phyloP scores from a whole-genome alignment of 2,113 vertebrate species.

The Cercocebus atys region DNA sequence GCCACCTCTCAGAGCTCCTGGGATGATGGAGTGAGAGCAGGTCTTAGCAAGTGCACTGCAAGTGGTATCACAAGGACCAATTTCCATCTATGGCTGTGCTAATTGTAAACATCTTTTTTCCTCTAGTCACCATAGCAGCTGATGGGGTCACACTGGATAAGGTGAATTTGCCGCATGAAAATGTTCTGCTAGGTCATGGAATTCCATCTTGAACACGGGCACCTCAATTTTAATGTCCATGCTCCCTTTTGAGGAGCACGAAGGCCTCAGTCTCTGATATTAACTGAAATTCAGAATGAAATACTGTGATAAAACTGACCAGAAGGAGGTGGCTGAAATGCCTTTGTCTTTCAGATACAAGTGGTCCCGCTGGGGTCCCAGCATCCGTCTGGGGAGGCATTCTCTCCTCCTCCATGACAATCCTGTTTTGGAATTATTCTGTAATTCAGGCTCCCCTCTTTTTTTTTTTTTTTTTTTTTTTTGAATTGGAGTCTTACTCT shows the following conservation, averaged over 20 bases:
- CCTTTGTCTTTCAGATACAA: not conserved
- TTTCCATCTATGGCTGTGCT: not conserved
- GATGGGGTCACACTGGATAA: rapidly evolving
- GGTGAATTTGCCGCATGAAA: rapidly evolving
- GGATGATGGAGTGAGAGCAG: rapidly evolving
- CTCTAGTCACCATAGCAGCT: rapidly evolving
- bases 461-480: too few relatives aligned
- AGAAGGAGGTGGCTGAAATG: not conserved
- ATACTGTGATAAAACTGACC: not conserved
- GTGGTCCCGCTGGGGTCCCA: not conserved
- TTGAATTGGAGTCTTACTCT: too few relatives aligned
- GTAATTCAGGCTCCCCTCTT: not conserved
- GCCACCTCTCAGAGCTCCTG: not conserved
- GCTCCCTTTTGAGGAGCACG: not conserved
- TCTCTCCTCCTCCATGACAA: not conserved
- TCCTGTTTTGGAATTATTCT: not conserved
- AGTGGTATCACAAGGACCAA: rapidly evolving
- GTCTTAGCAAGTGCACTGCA: not conserved
- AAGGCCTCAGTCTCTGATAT: not conserved
- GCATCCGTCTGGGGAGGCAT: rapidly evolving
- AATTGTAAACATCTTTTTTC: rapidly evolving
- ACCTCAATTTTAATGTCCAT: not conserved
- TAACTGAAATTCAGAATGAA: not conserved
- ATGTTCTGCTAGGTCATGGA: rapidly evolving
- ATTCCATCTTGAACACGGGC: rapidly evolving